Base-by-base conservation (phyloP, 2,113 vertebrate genomes). In the Odobenus rosmarus region DNA sequence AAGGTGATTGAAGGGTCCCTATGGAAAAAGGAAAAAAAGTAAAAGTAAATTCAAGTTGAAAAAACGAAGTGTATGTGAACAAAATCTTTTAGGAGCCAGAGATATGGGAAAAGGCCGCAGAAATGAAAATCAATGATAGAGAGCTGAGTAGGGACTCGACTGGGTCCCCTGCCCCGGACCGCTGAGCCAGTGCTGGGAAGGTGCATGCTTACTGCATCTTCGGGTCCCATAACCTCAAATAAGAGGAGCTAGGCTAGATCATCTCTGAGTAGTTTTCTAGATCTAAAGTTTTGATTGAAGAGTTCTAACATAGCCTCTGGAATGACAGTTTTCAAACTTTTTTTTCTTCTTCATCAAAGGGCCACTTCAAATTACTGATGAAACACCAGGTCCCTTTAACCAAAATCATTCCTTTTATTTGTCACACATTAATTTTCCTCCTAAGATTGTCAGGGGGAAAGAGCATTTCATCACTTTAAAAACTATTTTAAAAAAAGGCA, bases 81-180 rank as follows among this genome's bases (percentile, higher is more conserved):
- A 96, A 72, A 72, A 93, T 90, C n/a, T 92, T 96, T 88, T 19
- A 90, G 83, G 33, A 49, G 19, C 33, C 88, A 97, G 24, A 89
- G 28, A 87, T 7, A n/a, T 0, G 7, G 59, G 53, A 23, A 53
- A 24, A 90, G 71, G 67, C 76, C 79, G 62, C 42, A 86, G 18
- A 95, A 92, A 94, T 10, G 28, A 92, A 93, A 92, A 55, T 26
- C 4, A 67, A 31, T 46, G 49, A 51, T 9, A 80, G 5, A 90
- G 19, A 33, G 5, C 36, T 62, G 42, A 72, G 2, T 18, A 92
- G 26, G 36, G 6, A 76, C 31, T 23, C 72, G 33, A 42, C 21
- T 15, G 26, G 42, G 59, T 55, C 15, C 14, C 28, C 28, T 67
- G 3, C 26, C 59, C 4, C 9, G 4, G 18, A 31, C 4, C 33